Evolutionary conservation across 2,888 invertebrate species (phyloP).

Genomic region (Rotaria sp.): DNA sequence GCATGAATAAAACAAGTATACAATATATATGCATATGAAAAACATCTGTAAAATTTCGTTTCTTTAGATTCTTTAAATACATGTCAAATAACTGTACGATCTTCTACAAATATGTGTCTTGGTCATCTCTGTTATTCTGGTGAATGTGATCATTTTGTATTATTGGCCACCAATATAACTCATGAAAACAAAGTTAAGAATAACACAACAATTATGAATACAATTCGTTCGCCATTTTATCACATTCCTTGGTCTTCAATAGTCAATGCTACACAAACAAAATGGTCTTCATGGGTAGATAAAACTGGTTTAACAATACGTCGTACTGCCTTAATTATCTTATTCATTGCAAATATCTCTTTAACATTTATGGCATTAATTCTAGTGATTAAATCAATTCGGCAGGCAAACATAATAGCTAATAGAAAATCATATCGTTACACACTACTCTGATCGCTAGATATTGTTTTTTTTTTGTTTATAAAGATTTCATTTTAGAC

Average conservation of each 20-base stretch:
- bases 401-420: background rate
- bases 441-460: background rate
- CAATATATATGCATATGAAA: background rate
- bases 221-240: background rate
- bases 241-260: background rate
- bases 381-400: background rate
- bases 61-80: background rate
- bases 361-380: background rate
- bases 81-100: background rate
- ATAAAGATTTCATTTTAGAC: no score
- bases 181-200: background rate
- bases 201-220: background rate
- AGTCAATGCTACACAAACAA: background rate
- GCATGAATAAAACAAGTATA: background rate
- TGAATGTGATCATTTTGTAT: background rate
- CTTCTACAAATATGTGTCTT: background rate
- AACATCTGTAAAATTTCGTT: background rate
- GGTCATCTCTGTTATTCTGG: background rate
- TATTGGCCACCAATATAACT: background rate
- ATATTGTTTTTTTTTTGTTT: background rate
- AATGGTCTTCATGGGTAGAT: background rate
- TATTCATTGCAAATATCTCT: background rate
- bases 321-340: background rate
- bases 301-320: background rate
- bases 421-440: background rate